Evolutionary conservation across 2,888 invertebrate species (phyloP).

Genomic region (Spodoptera littoralis): DNA sequence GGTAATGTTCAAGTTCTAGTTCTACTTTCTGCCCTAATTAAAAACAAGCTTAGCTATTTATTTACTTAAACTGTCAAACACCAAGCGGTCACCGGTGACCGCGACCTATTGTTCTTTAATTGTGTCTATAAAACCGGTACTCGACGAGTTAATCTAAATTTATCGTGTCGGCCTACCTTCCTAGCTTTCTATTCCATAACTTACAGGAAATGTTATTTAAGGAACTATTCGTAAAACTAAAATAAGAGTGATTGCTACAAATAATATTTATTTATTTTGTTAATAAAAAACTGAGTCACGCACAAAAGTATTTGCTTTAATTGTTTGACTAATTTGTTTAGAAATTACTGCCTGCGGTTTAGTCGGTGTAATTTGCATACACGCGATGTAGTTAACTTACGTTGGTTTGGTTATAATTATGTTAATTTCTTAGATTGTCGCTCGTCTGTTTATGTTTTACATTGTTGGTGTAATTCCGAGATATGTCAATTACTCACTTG

Average conservation of each 20-base stretch:
- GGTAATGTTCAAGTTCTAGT: too few relatives aligned
- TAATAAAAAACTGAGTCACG: slow-evolving; percentile 27
- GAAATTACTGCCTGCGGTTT: slow-evolving; percentile 25
- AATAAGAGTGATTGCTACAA: slow-evolving; percentile 16
- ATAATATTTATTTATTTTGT: slow-evolving; percentile 4
- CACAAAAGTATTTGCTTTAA: slow-evolving; percentile 36
- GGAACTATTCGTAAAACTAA: background rate
- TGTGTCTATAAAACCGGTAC: too few relatives aligned
- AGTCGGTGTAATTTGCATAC: slow-evolving; percentile 35
- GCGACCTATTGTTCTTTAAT: too few relatives aligned
- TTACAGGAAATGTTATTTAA: slow-evolving; percentile 22
- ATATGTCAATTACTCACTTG: too few relatives aligned
- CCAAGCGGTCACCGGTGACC: too few relatives aligned
- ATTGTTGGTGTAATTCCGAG: too few relatives aligned
- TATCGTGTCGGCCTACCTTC: background rate
- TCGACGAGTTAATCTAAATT: background rate
- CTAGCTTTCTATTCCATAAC: background rate
- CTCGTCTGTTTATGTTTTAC: too few relatives aligned
- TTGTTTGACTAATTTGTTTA: slow-evolving; percentile 30
- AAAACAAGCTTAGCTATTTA: too few relatives aligned
- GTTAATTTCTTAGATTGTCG: background rate
- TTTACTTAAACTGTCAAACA: too few relatives aligned
- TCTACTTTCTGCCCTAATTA: slow-evolving; percentile 3
- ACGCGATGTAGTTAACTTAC: slow-evolving; percentile 1
- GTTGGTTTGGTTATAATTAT: slow-evolving; percentile 1